Conservation (phyloP, 2,113 vertebrate species). For the Riparia riparia region DNA sequence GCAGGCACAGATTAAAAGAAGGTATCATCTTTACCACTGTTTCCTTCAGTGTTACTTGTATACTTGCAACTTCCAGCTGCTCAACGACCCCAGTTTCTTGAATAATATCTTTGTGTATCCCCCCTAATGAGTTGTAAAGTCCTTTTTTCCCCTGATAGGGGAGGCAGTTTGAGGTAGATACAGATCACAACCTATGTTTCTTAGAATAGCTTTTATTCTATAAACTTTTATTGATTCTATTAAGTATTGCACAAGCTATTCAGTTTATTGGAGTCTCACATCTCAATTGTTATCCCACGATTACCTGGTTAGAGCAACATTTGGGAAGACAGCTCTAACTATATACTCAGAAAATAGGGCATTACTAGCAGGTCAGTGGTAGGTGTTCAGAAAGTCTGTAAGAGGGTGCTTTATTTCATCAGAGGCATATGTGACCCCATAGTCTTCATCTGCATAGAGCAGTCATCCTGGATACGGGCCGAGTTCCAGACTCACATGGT, state of each 20-base stretch:
- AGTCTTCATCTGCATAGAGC: not conserved
- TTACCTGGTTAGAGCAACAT: not conserved
- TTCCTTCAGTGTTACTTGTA: not conserved
- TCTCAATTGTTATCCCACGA: not conserved
- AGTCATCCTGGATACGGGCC: rapidly evolving
- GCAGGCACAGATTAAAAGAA: not conserved
- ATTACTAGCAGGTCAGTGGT: not conserved
- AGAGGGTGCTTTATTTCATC: not conserved
- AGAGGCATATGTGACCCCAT: not conserved
- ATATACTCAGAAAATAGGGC: not conserved
- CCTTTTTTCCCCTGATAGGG: not conserved
- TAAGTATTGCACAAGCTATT: not conserved
- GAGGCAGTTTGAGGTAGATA: not conserved
- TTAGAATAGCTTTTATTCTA: not conserved
- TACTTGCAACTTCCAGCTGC: not conserved
- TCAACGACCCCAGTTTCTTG: not conserved
- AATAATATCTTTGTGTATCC: not conserved
- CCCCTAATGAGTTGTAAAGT: not conserved
- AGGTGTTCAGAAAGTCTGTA: not conserved
- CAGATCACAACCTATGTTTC: not conserved
- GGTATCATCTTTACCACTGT: not conserved
- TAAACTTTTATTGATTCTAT: not conserved
- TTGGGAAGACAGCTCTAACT: not conserved
- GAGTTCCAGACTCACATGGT: rapidly evolving
- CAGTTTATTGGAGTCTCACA: not conserved